A percentile compares a stretch with the other conserved stretches of the same genome.
These are phyloP conservation scores for Esox niger DNA, from an alignment of 2,113 vertebrate species.

Conservation along the genomic window DNA sequence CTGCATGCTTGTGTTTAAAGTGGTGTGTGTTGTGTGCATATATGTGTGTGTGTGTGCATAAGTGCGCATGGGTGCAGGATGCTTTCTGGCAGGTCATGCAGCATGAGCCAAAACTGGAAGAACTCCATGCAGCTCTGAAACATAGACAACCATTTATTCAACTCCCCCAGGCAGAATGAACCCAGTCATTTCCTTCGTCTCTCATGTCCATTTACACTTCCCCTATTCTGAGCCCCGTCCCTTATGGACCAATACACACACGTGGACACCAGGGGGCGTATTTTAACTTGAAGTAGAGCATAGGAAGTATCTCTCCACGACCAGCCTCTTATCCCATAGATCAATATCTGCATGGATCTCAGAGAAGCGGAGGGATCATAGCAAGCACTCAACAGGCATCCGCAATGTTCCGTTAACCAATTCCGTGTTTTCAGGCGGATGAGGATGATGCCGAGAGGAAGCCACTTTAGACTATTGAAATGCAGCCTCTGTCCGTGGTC, in stretches of 20 bases:
- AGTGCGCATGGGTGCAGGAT: not conserved
- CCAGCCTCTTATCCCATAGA: slow-evolving; percentile 63
- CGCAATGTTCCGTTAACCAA: too few species aligned
- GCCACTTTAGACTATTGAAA: not conserved
- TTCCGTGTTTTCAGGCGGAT: too few species aligned
- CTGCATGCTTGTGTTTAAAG: too few species aligned
- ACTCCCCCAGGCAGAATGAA: slow-evolving; percentile 32
- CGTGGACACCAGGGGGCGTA: slow-evolving; percentile 58
- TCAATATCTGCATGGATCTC: too few species aligned
- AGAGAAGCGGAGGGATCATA: too few species aligned
- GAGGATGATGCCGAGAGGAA: not conserved
- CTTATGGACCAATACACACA: slow-evolving; percentile 23
- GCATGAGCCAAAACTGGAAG: not conserved
- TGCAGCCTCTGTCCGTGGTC: not conserved
- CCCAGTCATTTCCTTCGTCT: slow-evolving; percentile 39
- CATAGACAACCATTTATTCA: slow-evolving; percentile 8
- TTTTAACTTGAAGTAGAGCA: slow-evolving; percentile 43
- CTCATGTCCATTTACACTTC: slow-evolving; percentile 41
- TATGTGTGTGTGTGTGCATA: not conserved
- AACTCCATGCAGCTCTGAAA: slow-evolving; percentile 32
- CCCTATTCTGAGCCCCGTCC: slow-evolving; percentile 8
- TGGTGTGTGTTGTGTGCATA: not conserved
- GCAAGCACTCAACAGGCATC: too few species aligned
- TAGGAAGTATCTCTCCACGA: slow-evolving; percentile 53
- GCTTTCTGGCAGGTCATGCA: not conserved